phyloP scores from a whole-genome alignment of 2,797 vertebrate genomes.

The Salmo trutta region DNA sequence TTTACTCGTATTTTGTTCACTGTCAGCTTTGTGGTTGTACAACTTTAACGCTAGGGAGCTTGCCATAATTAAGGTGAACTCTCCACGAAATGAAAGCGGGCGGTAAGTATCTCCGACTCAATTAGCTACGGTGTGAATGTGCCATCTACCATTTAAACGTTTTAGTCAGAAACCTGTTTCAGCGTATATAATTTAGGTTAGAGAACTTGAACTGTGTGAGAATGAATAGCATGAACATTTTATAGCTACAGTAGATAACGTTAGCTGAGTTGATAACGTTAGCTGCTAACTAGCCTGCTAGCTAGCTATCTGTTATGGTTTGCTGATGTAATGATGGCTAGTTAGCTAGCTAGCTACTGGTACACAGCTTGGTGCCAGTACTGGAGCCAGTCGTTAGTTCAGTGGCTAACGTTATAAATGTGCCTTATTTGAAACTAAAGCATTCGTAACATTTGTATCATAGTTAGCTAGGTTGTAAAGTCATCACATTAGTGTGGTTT shows the following conservation, averaged over 20 bases:
- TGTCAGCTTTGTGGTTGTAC: neutral
- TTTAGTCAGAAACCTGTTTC: neutral
- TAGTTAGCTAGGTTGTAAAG: neutral
- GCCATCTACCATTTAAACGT: neutral
- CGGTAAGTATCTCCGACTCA: conserved; percentile 68
- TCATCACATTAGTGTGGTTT: neutral
- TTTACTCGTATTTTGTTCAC: neutral
- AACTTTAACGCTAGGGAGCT: neutral
- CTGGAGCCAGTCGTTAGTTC: neutral
- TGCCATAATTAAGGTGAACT: conserved; percentile 31
- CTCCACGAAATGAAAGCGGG: conserved; percentile 79
- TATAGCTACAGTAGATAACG: neutral
- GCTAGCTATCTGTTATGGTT: neutral
- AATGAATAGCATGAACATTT: neutral
- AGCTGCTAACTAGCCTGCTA: neutral
- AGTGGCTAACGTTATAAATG: neutral
- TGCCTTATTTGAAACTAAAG: neutral
- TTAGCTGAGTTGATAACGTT: neutral
- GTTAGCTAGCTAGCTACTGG: neutral
- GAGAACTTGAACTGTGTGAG: neutral
- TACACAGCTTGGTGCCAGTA: neutral
- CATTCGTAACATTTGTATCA: neutral
- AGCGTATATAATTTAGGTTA: neutral
- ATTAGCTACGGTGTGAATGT: neutral
- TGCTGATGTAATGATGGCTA: neutral